Evolutionary conservation across 2,888 invertebrate species (phyloP).

Genomic region (Leptura quadrifasciata): DNA sequence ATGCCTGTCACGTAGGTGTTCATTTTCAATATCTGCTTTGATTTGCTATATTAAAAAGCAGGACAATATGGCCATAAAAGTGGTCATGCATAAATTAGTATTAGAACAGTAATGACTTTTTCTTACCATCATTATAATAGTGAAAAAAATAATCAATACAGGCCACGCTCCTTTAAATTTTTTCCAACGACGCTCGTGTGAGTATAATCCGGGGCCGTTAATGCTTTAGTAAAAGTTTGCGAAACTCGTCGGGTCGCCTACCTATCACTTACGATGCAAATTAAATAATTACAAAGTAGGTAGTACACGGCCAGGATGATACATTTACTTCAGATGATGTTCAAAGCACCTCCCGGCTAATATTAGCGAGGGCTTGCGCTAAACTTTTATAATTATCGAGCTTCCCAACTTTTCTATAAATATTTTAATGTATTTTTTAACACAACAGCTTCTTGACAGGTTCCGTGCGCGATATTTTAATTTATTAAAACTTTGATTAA

Average conservation of each 20-base stretch:
- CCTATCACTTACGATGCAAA: conserved; percentile 73
- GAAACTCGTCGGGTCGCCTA: conserved; percentile 65
- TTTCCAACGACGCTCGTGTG: conserved; percentile 21
- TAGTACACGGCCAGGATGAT: conserved; percentile 66
- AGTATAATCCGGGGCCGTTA: conserved; percentile 31
- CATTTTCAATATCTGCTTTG: too few relatives aligned
- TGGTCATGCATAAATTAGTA: too few relatives aligned
- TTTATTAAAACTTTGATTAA: conserved; percentile 59
- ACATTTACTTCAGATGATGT: conserved; percentile 66
- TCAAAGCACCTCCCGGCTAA: conserved; percentile 67
- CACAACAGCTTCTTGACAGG: conserved; percentile 54
- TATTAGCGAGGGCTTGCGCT: conserved; percentile 63
- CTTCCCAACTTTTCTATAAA: conserved; percentile 67
- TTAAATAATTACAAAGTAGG: conserved; percentile 73
- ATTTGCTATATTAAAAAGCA: too few relatives aligned
- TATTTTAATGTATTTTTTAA: conserved; percentile 67
- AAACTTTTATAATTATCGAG: conserved; percentile 71
- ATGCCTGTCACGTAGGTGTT: too few relatives aligned
- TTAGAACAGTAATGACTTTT: too few relatives aligned
- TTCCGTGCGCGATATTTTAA: conserved; percentile 52
- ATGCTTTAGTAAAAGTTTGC: conserved; percentile 66
- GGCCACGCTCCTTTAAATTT: neutral
- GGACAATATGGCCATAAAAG: too few relatives aligned
- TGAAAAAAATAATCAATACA: too few relatives aligned
- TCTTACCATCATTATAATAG: too few relatives aligned